Evolutionary conservation across 2,113 vertebrate genomes (phyloP), one percentile per base, ranked within the genome.

Genomic region (Mastomys coucha): DNA sequence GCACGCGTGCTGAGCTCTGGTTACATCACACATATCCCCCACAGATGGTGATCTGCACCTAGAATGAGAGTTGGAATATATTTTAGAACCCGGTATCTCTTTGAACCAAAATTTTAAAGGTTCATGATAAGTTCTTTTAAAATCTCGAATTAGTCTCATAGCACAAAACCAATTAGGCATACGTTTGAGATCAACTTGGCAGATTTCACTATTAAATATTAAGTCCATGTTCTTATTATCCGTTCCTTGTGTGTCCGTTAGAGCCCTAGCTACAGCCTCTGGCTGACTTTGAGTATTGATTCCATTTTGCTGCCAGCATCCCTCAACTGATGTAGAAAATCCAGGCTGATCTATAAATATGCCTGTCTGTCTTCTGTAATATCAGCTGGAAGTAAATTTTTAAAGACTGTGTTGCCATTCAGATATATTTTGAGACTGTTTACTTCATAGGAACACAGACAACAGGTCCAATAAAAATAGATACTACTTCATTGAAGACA

Each of bases 241-340:
- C 28, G 45, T 95, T 96, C 80, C 33, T 67, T 65, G 7, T 19
- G 24, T 96, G 93, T 97, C 76, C 60, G 95, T 94, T 93, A 88
- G n/a, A 96, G 95, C 49, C 42, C 86, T 78, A 78, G 88, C 95
- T 33, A 89, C 20, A 95, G 76, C 69, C 91, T 92, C 78, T 93
- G 93, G 81, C 72, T 97, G 96, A 93, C 95, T 97, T 95, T 96
- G 77, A 73, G 7, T 96, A 98, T 97, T 95, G 93, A 96, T 98
- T 97, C 42, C 60, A 92, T 77, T 96, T 96, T 95, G 53, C 93
- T 97, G 95, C 96, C 97, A 97, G 96, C 86, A 96, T 92, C 56
- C n/a, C 93, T 96, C 93, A 95, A 93, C 13, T 94, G 92, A 95
- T 97, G 86, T 89, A 93, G 85, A 97, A 92, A 97, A 97, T 97